Evolutionary conservation across 2,888 invertebrate genomes (phyloP).

Genomic region (Leptarthrus brevirostris): DNA sequence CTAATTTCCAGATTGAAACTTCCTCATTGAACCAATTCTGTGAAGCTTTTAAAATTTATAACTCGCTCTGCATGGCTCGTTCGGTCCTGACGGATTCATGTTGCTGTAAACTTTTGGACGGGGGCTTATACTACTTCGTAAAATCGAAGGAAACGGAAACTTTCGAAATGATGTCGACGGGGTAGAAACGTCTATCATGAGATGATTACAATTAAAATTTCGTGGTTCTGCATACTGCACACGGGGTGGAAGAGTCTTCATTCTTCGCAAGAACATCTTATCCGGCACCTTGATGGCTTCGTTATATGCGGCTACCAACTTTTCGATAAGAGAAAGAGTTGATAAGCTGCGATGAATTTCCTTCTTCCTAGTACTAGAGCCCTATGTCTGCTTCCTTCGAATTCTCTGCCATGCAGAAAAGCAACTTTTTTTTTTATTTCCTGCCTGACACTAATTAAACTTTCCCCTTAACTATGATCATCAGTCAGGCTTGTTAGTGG

Average conservation of each 20-base stretch:
- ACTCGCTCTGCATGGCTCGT: slow-evolving; percentile 50
- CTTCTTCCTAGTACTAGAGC: too few relatives aligned
- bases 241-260: background rate
- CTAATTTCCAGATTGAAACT: slow-evolving; percentile 58
- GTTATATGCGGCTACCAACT: slow-evolving; percentile 40
- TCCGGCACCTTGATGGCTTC: slow-evolving; percentile 42
- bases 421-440: background rate
- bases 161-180: slow-evolving; percentile 36
- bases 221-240: slow-evolving; percentile 42
- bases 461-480: slow-evolving; percentile 16
- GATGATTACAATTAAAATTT: slow-evolving; percentile 48
- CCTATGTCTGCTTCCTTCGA: background rate
- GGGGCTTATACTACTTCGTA: background rate
- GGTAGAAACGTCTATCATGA: slow-evolving; percentile 39
- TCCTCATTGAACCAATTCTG: slow-evolving; percentile 56
- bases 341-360: slow-evolving; percentile 14
- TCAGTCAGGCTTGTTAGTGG: background rate
- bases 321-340: slow-evolving; percentile 39
- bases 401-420: background rate
- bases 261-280: slow-evolving; percentile 39
- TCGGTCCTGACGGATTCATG: slow-evolving; percentile 26
- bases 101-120: slow-evolving; percentile 26
- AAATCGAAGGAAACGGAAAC: slow-evolving; percentile 44
- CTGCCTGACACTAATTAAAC: slow-evolving; percentile 22
- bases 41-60: slow-evolving; percentile 58